These are phyloP conservation scores for Hypolimnas misippus DNA, from an alignment of 2,888 invertebrate genomes.

Conservation along the genomic window DNA sequence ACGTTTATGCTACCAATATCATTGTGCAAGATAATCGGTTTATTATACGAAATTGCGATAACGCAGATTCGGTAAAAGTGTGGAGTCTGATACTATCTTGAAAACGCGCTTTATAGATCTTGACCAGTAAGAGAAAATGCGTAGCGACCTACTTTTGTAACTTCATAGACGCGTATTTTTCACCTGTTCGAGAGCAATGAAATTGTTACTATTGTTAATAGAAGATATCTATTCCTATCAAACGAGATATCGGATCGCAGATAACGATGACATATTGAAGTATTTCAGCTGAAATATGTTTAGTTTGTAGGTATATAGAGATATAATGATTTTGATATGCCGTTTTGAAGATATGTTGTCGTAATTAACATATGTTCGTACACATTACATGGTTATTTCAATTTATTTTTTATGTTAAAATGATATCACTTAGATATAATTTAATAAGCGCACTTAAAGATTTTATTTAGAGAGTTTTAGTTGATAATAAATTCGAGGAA, in stretches of 20 bases:
- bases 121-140: conserved; percentile 39
- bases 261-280: conserved; percentile 44
- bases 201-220: conserved; percentile 11
- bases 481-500: too few relatives aligned
- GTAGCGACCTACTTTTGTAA: conserved; percentile 40
- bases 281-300: conserved; percentile 20
- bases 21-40: neutral
- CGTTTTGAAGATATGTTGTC: neutral
- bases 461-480: too few relatives aligned
- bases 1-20: too few relatives aligned
- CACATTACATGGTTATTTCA: neutral
- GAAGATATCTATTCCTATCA: conserved; percentile 31
- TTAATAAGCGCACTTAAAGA: too few relatives aligned
- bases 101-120: conserved; percentile 40
- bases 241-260: conserved; percentile 32
- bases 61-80: conserved; percentile 36
- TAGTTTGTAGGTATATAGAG: conserved; percentile 13
- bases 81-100: conserved; percentile 35
- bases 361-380: neutral
- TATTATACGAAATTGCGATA: conserved; percentile 11
- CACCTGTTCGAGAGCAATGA: neutral
- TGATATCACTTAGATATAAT: neutral
- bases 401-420: neutral
- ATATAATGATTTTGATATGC: conserved; percentile 11
- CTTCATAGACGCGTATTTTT: conserved; percentile 7